Percentiles rank a stretch among this genome's conserved stretches.
These are phyloP conservation scores for Silurus asotus DNA, from an alignment of 2,113 vertebrate species.

Conservation along the genomic window DNA sequence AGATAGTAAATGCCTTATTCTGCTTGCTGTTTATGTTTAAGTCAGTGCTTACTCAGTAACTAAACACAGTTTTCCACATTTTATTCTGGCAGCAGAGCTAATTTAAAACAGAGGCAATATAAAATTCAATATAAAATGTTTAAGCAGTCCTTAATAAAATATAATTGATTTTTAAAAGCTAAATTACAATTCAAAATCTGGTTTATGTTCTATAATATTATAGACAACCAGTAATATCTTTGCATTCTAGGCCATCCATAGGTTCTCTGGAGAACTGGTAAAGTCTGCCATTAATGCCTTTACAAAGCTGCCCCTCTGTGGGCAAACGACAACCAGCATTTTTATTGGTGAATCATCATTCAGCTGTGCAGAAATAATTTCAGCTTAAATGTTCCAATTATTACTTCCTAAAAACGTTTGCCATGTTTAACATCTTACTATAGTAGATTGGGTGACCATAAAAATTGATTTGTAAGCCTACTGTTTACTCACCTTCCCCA, in stretches of 20 bases:
- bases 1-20: neutral
- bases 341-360: neutral
- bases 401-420: no score
- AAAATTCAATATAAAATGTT: neutral
- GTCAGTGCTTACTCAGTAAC: constrained; percentile 48
- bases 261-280: constrained; percentile 58
- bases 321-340: constrained; percentile 11
- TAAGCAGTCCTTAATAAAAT: neutral
- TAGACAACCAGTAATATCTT: constrained; percentile 52
- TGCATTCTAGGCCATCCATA: constrained; percentile 46
- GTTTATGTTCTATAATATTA: neutral
- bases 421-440: neutral
- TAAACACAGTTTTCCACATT: constrained; percentile 61
- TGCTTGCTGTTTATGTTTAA: neutral
- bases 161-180: neutral
- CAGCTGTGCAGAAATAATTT: neutral
- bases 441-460: neutral
- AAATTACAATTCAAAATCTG: neutral
- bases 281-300: constrained; percentile 52
- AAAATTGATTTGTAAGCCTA: neutral
- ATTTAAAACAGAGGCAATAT: neutral
- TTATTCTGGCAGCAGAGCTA: constrained; percentile 59
- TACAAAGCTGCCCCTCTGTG: constrained; percentile 47
- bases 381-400: neutral
- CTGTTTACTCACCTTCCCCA: neutral